Evolutionary conservation across 1,140 invertebrate species (phyloP).

Genomic region (Heliconius nattereri): DNA sequence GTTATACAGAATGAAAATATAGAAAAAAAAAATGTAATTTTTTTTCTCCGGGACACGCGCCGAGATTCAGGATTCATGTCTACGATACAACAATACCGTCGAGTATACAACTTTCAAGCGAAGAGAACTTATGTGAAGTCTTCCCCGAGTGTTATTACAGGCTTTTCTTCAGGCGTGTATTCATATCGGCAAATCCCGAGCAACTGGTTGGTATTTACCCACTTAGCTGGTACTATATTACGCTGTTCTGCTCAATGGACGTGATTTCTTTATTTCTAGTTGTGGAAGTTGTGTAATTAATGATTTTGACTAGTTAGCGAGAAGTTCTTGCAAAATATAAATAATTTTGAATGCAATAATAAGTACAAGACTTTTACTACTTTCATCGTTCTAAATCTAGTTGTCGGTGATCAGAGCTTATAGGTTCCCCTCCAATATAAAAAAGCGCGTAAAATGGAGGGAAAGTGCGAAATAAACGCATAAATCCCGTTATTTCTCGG

Average conservation of each 20-base stretch:
- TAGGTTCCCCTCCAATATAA: no score
- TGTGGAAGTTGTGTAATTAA: not conserved
- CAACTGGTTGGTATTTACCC: constrained; percentile 18
- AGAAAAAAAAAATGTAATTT: no score
- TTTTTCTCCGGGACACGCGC: constrained; percentile 21
- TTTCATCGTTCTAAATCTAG: no score
- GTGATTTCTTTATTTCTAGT: not conserved
- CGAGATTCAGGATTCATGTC: constrained; percentile 17
- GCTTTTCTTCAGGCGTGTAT: constrained; percentile 28
- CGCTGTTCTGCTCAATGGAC: not conserved
- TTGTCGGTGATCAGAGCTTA: no score
- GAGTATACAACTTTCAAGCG: constrained; percentile 34
- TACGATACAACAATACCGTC: constrained; percentile 34
- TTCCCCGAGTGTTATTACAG: constrained; percentile 31
- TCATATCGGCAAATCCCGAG: constrained; percentile 18
- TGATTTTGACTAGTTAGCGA: not conserved
- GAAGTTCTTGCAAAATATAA: no score
- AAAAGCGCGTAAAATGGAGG: no score
- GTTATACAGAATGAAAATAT: constrained; percentile 2
- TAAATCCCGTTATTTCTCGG: no score
- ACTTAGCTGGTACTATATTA: not conserved
- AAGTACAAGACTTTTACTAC: no score
- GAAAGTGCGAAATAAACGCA: no score
- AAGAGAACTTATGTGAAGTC: constrained; percentile 36
- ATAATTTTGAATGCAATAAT: no score